Evolutionary conservation across 2,797 vertebrate species (phyloP), one percentile per base, ranked within the genome.

Genomic region (Sebastolobus alascanus): DNA sequence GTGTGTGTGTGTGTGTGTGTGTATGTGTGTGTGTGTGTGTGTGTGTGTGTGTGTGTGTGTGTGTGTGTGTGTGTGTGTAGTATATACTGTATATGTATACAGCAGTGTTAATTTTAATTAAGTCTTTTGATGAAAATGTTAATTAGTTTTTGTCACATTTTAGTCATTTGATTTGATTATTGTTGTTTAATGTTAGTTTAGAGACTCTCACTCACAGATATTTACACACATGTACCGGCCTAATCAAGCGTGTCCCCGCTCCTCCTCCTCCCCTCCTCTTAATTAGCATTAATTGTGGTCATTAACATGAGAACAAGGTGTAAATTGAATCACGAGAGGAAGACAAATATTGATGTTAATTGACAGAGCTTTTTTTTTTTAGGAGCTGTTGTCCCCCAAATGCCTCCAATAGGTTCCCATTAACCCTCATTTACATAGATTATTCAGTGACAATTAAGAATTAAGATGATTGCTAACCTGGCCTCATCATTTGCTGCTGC

Each of bases 251-350:
- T 59, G 66, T 52, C 78, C 25, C 25, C 70, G 43, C 52, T 75
- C 83, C 73, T 71, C 73, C 73, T 83, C 6, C 9, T 73, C 70
- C 76, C 77, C 80, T 77, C 88, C 94, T 93, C 94, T 95, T 97
- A 97, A 97, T 97, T 96, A 96, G 95, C 92, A 89, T 92, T 96
- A 97, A 97, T 97, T 97, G 95, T 95, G 90, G 90, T 96, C 94
- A 97, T 97, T 97, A 97, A 94, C 95, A 95, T 94, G 93, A 93
- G 96, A 96, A 96, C 94, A 95, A 96, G 95, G 94, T 95, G 92
- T 92, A 95, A 87, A 31, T 92, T 93, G 95, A 96, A 96, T 94
- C 93, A 93, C 70, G 73, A 93, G 93, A 94, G 88, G 79, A 89
- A 92, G 92, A 90, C 94, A 96, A 94, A 96, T 95, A 95, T 90